These are phyloP conservation scores for Alentia gelatinosa DNA, from an alignment of 2,888 invertebrate genomes.

Conservation along the genomic window DNA sequence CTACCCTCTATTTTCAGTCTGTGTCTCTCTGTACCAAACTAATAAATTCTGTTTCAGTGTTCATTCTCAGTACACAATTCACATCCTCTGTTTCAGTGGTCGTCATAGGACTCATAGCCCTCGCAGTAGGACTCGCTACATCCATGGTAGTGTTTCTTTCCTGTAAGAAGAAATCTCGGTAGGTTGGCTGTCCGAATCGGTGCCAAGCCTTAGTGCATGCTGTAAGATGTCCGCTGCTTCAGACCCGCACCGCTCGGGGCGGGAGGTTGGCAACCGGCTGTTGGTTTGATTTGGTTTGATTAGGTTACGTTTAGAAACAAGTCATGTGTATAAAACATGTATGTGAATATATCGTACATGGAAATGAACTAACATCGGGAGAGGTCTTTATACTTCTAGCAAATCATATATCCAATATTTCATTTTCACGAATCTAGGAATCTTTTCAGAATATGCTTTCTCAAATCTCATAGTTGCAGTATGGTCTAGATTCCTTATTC, in stretches of 20 bases:
- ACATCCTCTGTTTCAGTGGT: not conserved
- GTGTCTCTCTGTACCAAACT: too few relatives aligned
- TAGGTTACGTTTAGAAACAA: not conserved
- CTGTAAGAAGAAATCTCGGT: conserved; percentile 48
- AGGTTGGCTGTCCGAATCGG: not conserved
- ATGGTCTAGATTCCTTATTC: too few relatives aligned
- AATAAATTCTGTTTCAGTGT: too few relatives aligned
- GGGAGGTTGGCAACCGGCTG: not conserved
- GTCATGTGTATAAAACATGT: too few relatives aligned
- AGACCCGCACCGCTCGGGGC: not conserved
- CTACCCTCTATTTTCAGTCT: too few relatives aligned
- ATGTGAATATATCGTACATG: too few relatives aligned
- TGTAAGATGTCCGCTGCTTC: not conserved
- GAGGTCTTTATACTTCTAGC: too few relatives aligned
- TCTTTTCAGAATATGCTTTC: too few relatives aligned
- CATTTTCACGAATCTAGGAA: too few relatives aligned
- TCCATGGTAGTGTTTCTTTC: conserved; percentile 54
- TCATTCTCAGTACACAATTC: not conserved
- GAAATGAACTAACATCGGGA: too few relatives aligned
- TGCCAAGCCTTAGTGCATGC: conserved; percentile 8
- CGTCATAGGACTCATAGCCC: not conserved
- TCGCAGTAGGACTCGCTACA: conserved; percentile 30
- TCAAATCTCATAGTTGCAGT: too few relatives aligned
- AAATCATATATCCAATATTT: too few relatives aligned
- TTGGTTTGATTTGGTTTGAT: not conserved